These are phyloP conservation scores for Phrynosoma blainvillii DNA, from an alignment of 2,113 vertebrate species.

Conservation along the genomic window DNA sequence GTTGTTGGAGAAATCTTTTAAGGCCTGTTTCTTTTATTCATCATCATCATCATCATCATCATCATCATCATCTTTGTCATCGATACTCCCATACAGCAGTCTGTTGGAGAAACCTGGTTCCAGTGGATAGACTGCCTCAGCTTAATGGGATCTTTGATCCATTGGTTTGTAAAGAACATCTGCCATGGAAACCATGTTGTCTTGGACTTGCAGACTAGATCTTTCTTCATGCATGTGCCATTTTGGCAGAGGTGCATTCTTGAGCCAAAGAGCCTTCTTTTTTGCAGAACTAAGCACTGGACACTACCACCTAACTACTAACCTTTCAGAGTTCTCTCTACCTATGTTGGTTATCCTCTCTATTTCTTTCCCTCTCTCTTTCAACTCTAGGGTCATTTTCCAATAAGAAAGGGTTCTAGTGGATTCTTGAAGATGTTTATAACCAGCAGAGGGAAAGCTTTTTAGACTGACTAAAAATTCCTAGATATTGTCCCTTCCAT, in stretches of 20 bases:
- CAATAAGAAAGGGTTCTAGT: slow-evolving; percentile 65
- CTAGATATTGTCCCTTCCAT: slow-evolving; percentile 70
- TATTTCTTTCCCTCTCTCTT: slow-evolving; percentile 23
- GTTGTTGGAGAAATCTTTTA: slow-evolving; percentile 61
- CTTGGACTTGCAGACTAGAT: slow-evolving; percentile 46
- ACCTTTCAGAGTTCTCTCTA: slow-evolving; percentile 43
- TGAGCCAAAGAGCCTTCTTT: slow-evolving; percentile 50
- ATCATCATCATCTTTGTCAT: not conserved
- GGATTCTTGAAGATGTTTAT: slow-evolving; percentile 64
- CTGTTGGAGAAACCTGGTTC: slow-evolving; percentile 61
- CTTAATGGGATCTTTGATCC: slow-evolving; percentile 48
- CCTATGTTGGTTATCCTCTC: slow-evolving; percentile 45
- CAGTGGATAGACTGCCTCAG: slow-evolving; percentile 50
- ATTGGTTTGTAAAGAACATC: slow-evolving; percentile 37
- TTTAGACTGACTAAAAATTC: slow-evolving; percentile 73
- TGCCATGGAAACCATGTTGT: slow-evolving; percentile 44
- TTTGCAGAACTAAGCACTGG: slow-evolving; percentile 41
- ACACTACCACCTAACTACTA: slow-evolving; percentile 37
- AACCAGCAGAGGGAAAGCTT: slow-evolving; percentile 59
- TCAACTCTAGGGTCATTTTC: slow-evolving; percentile 64
- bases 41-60: slow-evolving; percentile 58
- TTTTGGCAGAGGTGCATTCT: slow-evolving; percentile 34
- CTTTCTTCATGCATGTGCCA: slow-evolving; percentile 43
- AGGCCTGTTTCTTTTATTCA: slow-evolving; percentile 53
- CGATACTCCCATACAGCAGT: slow-evolving; percentile 57